Evolutionary conservation across 2,113 vertebrate genomes (phyloP).

Genomic region (Charadrius vociferus): DNA sequence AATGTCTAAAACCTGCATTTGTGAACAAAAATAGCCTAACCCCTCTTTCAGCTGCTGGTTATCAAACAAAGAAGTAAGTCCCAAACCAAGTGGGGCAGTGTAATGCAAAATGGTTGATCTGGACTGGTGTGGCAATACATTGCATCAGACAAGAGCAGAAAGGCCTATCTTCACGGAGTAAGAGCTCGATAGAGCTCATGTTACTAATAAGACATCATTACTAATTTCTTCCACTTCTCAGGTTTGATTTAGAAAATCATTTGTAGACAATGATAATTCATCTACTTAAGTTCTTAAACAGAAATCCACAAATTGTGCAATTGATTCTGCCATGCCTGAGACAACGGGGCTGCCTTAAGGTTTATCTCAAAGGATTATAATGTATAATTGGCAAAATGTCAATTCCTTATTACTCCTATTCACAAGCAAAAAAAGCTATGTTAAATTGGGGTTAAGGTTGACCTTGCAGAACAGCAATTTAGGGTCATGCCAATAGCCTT

Average conservation of each 20-base stretch:
- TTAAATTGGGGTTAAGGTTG: neutral
- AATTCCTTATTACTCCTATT: conserved; percentile 7
- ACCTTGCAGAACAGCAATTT: neutral
- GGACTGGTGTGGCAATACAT: neutral
- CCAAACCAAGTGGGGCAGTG: neutral
- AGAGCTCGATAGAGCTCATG: neutral
- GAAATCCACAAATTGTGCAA: conserved; percentile 37
- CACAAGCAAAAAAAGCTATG: neutral
- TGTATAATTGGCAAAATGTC: conserved; percentile 23
- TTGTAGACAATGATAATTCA: conserved; percentile 20
- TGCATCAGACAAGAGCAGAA: neutral
- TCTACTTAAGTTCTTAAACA: conserved; percentile 25
- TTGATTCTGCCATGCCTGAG: conserved; percentile 8
- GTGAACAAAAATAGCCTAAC: neutral
- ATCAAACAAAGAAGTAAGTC: neutral
- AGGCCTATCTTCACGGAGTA: neutral
- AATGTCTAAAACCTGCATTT: neutral
- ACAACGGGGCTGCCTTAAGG: neutral
- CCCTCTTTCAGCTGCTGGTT: neutral
- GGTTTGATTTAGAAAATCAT: conserved; percentile 14
- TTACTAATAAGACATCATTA: conserved; percentile 6
- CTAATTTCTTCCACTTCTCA: conserved; percentile 28
- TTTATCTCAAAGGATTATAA: conserved; percentile 37
- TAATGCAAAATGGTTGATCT: neutral
- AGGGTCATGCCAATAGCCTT: neutral